Percentiles rank a stretch among this genome's conserved stretches.
Evolutionary conservation across 2,888 invertebrate species (phyloP).

Genomic region (Megamerina dolium): DNA sequence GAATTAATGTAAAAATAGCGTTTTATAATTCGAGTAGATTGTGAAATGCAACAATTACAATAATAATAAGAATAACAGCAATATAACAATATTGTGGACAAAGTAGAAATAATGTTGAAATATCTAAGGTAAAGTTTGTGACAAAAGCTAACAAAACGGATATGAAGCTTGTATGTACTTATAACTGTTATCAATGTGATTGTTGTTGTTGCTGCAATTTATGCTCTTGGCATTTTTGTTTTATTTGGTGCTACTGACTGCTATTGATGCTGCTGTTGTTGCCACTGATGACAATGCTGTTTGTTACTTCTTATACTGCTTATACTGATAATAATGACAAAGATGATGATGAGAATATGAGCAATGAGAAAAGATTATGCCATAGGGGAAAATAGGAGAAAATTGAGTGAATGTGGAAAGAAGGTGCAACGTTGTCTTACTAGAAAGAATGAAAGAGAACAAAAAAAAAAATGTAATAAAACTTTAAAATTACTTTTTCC

Average conservation of each 20-base stretch:
- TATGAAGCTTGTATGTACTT: neutral
- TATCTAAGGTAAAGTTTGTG: constrained; percentile 5
- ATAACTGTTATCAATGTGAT: neutral
- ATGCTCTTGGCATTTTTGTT: neutral
- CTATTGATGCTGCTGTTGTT: neutral
- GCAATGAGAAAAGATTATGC: too few species aligned
- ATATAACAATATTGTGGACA: too few species aligned
- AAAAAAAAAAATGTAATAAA: constrained; percentile 30
- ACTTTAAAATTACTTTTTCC: constrained; percentile 28
- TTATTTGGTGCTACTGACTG: neutral
- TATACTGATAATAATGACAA: neutral
- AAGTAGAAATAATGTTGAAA: too few species aligned
- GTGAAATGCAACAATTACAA: too few species aligned
- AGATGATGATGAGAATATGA: neutral
- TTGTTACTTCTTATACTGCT: neutral
- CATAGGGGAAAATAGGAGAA: too few species aligned
- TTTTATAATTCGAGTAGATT: too few species aligned
- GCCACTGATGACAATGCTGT: neutral
- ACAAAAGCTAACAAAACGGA: constrained; percentile 5
- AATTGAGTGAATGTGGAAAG: too few species aligned
- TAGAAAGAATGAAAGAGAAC: too few species aligned
- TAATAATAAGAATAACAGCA: too few species aligned
- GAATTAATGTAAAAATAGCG: too few species aligned
- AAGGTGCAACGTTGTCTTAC: too few species aligned
- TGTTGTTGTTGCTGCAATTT: neutral